Evolutionary conservation across 2,888 invertebrate genomes (phyloP).

Genomic region (Gastracanthus pulcherrimus): DNA sequence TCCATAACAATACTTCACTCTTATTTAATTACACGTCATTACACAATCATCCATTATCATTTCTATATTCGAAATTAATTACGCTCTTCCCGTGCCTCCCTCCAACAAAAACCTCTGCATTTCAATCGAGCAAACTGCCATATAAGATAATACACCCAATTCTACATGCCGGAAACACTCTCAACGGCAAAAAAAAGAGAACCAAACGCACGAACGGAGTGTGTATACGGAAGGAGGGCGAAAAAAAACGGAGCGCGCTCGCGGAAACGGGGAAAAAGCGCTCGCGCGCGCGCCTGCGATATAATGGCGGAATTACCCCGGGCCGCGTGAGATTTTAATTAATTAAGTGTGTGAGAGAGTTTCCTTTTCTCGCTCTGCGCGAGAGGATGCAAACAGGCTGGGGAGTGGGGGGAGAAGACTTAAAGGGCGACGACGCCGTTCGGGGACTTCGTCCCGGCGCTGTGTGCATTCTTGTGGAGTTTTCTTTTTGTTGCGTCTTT

Average conservation of each 20-base stretch:
- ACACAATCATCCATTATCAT: background rate
- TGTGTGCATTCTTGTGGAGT: background rate
- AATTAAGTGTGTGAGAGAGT: slow-evolving; percentile 24
- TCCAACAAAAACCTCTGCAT: background rate
- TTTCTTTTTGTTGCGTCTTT: background rate
- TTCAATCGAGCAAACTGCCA: background rate
- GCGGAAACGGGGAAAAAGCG: background rate
- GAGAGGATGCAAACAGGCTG: slow-evolving; percentile 13
- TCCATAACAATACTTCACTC: too few species aligned
- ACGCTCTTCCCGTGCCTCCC: background rate
- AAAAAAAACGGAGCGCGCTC: background rate
- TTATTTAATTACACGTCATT: background rate
- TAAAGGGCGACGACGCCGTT: slow-evolving; percentile 15
- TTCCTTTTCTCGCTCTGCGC: slow-evolving; percentile 5
- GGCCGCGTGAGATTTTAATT: slow-evolving; percentile 25
- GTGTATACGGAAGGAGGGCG: too few species aligned
- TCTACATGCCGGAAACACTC: background rate
- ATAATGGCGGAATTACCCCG: slow-evolving; percentile 25
- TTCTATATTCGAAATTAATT: background rate
- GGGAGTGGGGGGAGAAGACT: background rate
- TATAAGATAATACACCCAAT: background rate
- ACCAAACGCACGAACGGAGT: too few species aligned
- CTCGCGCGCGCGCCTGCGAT: background rate
- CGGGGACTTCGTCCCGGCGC: background rate
- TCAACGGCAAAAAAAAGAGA: too few species aligned